Evolutionary conservation across 2,888 invertebrate species (phyloP).

Genomic region (Amphimallon solstitiale): DNA sequence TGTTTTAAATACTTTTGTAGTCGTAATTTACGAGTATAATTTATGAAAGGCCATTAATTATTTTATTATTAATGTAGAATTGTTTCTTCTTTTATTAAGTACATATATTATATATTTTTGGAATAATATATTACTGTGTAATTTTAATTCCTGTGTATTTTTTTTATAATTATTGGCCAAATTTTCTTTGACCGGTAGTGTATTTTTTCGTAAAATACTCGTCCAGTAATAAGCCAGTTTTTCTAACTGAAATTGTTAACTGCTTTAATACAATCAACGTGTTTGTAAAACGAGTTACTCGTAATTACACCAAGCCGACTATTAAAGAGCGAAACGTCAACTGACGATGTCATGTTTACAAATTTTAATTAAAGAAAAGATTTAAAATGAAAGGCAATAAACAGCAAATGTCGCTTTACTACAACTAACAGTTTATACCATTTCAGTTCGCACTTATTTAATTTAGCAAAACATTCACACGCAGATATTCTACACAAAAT

Average conservation of each 20-base stretch:
- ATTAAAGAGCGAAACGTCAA: constrained; percentile 1
- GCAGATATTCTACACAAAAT: too few species aligned
- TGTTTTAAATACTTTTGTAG: too few species aligned
- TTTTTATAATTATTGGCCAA: not conserved
- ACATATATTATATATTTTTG: too few species aligned
- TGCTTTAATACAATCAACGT: not conserved
- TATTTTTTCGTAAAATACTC: not conserved
- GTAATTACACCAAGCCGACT: not conserved
- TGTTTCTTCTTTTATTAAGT: too few species aligned
- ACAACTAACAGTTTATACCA: too few species aligned
- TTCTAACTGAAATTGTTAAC: not conserved
- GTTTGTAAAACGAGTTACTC: not conserved
- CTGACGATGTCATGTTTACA: not conserved
- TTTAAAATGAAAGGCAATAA: not conserved
- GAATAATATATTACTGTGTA: too few species aligned
- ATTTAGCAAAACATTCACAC: too few species aligned
- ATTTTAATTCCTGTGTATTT: too few species aligned
- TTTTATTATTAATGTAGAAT: too few species aligned
- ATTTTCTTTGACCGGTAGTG: not conserved
- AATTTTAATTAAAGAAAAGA: not conserved
- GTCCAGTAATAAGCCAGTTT: not conserved
- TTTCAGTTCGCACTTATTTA: too few species aligned
- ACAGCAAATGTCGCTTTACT: not conserved
- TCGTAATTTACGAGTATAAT: too few species aligned
- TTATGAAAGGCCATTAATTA: too few species aligned